Evolutionary conservation across 2,113 vertebrate genomes (phyloP), one percentile per base, ranked within the genome.

Genomic region (Zosterops borbonicus): DNA sequence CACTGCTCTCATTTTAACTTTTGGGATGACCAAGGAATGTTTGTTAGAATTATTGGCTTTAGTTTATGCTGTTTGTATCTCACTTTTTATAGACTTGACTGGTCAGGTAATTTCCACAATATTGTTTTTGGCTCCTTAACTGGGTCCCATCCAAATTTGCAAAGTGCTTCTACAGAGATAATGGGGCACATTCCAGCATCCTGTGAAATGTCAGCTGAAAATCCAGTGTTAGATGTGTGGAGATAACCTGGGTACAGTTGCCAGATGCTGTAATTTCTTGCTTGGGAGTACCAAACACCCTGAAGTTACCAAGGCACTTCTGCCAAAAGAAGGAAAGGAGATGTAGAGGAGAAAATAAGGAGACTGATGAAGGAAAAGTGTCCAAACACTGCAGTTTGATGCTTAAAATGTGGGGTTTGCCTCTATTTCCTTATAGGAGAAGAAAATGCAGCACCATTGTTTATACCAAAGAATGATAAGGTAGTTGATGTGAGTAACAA

Each of bases 91-190:
- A 83, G 87, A 83, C 60, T 77, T 93, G 71, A 93, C 52, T 83
- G 85, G 76, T 67, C 93, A 96, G 93, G 93, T 96, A 95, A 87
- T 90, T 96, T 86, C 56, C 73, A 87, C 52, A 19, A 22, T 58
- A 35, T 83, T 92, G 85, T 63, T 90, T 77, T 92, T 96, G 92
- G 64, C 71, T 96, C 49, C 90, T 83, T 86, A 60, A 41, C 47
- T 95, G 88, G 92, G 86, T 60, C 35, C 14, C 21, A 63, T 71
- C 69, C 94, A 89, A 89, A 35, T 42, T 71, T 88, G 73, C 68
- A 60, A 58, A 95, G 68, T 56, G 64, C 52, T 83, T 92, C 76
- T 85, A 14, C 33, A 41, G 71, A 94, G 90, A 94, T 81, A 96
- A 93, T 37, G 85, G 75, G 77, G 80, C 60, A 78, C 60, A 82